Evolutionary conservation across 2,113 vertebrate genomes (phyloP), one percentile per base, ranked within the genome.

Genomic region (Oryzias javanicus): DNA sequence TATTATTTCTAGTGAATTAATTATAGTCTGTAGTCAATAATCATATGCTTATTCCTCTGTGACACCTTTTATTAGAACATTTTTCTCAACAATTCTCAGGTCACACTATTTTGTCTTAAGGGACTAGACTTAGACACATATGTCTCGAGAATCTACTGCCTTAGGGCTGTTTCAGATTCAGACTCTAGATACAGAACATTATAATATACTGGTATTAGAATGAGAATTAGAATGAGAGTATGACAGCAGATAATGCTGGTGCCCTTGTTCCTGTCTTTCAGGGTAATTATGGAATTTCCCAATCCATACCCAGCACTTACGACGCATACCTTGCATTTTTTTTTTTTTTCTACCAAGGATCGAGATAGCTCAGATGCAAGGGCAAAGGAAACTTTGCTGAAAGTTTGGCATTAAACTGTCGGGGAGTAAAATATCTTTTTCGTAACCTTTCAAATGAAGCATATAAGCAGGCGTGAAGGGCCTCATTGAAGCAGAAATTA

Each of bases 211-310:
- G 70, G 84, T 88, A 88, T 89, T 88, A 86, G 22, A 22, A 22
- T 22, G 22, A 22, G 22, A 22, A 89, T 86, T 85, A 90, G 72
- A 82, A 78, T 76, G 76, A 74, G 76, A 86, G 80, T 76, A 76
- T 69, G 60, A 80, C 69, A 68, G 67, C 69, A 77, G 82, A 90
- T 86, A 84, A 89, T 82, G 67, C 74, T 14, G 46, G 41, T 72
- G 72, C 73, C 87, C 86, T 89, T 88, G 79, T 82, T 88, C 65
- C 56, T 20, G 46, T 81, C 81, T 86, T 87, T 89, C 84, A 90
- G 84, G 83, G 84, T 85, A 87, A 89, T 72, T 81, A 83, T 64
- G 73, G 61, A 85, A 86, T 75, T 74, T 74, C 66, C 72, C 66
- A 79, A 80, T 83, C 78, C 60, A 66, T 77, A 64, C 50, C 50